Conservation (phyloP, 2,888 invertebrate species). For the Latrodectus elegans region DNA sequence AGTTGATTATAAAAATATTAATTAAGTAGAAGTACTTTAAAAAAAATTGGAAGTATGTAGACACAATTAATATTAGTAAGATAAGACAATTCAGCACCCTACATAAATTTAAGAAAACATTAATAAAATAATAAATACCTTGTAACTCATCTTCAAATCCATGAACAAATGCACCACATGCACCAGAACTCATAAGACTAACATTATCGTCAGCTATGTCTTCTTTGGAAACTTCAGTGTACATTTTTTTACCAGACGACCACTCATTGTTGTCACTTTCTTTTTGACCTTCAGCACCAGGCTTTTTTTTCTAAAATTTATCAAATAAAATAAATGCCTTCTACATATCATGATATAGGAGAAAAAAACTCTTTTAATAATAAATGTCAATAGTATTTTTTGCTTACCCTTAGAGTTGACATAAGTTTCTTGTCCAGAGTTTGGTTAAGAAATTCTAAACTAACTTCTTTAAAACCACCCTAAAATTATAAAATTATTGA, state of each 20-base stretch:
- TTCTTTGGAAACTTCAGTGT: conserved; percentile 87
- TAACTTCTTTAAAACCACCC: conserved; percentile 90
- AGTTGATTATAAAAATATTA: too few relatives aligned
- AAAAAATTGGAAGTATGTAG: too few relatives aligned
- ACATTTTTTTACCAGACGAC: conserved; percentile 92
- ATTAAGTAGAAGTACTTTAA: too few relatives aligned
- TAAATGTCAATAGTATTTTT: not conserved
- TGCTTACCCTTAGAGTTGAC: conserved; percentile 90
- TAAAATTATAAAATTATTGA: conserved; percentile 66
- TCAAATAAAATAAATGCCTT: too few relatives aligned
- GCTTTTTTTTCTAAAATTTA: conserved; percentile 75
- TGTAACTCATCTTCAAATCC: conserved; percentile 98
- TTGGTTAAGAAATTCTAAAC: conserved; percentile 92
- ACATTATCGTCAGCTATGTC: conserved; percentile 84
- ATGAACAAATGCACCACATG: conserved; percentile 98
- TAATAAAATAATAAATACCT: conserved; percentile 76
- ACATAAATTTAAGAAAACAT: too few relatives aligned
- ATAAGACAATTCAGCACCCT: too few relatives aligned
- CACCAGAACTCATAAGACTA: conserved; percentile 90
- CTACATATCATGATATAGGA: not conserved
- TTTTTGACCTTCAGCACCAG: conserved; percentile 89
- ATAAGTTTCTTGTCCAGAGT: conserved; percentile 98
- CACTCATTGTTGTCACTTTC: conserved; percentile 90
- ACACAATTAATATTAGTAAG: too few relatives aligned
- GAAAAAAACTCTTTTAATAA: not conserved